Conservation (phyloP, 2,113 vertebrate genomes). For the Chauna torquata region DNA sequence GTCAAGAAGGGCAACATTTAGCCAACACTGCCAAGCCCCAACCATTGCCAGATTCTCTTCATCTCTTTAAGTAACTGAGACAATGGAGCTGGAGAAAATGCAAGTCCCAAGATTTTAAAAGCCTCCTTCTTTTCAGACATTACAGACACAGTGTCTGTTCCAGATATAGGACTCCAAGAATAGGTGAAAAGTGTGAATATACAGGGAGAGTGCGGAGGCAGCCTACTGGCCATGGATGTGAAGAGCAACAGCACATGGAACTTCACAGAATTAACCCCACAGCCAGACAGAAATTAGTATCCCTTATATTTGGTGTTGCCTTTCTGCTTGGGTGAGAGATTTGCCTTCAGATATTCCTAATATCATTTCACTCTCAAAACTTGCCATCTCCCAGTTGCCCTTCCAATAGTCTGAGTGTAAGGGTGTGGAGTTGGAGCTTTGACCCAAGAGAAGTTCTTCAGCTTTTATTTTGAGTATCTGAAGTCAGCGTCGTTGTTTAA, state of each 20-base stretch:
- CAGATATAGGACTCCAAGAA: not conserved
- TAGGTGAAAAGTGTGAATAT: not conserved
- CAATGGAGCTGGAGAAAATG: not conserved
- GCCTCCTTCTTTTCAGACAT: not conserved
- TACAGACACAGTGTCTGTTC: not conserved
- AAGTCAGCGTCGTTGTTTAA: not conserved
- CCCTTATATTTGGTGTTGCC: not conserved
- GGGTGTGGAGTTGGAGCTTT: too few species aligned
- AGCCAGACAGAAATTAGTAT: not conserved
- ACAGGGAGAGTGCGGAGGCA: not conserved
- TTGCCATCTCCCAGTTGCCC: not conserved
- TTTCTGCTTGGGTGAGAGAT: not conserved
- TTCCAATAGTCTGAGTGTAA: not conserved
- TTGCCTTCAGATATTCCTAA: not conserved
- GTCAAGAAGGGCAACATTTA: not conserved
- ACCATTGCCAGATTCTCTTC: not conserved
- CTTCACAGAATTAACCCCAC: not conserved
- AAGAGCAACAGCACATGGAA: not conserved
- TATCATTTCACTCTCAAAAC: not conserved
- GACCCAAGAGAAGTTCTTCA: not conserved
- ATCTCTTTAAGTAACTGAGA: not conserved
- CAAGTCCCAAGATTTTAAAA: not conserved
- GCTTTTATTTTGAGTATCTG: not conserved
- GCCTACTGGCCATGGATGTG: accelerated
- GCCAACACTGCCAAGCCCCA: not conserved